Percentiles rank a stretch among this genome's conserved stretches.
Evolutionary conservation across 2,888 invertebrate species (phyloP).

Genomic region (Pelosia muscerda): DNA sequence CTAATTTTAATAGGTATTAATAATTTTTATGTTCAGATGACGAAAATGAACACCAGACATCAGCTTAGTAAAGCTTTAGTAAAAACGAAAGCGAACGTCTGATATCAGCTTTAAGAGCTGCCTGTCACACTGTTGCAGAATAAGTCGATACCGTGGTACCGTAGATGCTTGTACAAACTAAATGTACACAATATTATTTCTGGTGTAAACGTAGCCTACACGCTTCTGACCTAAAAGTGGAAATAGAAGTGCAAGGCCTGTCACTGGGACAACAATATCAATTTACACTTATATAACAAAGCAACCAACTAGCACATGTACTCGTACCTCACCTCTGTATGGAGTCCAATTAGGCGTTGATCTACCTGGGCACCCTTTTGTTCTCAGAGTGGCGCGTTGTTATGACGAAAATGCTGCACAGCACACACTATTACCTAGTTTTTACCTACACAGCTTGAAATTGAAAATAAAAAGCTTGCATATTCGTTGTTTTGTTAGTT

Average conservation of each 20-base stretch:
- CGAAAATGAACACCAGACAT: no score
- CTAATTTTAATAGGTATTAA: no score
- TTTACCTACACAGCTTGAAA: constrained; percentile 37
- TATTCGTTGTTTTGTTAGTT: constrained; percentile 19
- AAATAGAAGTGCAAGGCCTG: constrained; percentile 12
- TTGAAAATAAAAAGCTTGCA: constrained; percentile 36
- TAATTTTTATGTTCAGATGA: no score
- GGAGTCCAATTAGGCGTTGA: constrained; percentile 53
- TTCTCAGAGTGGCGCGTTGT: constrained; percentile 42
- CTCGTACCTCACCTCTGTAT: constrained; percentile 30
- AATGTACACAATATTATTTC: neutral
- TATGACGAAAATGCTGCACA: constrained; percentile 51
- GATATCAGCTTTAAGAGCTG: no score
- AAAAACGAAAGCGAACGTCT: no score
- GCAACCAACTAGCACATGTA: constrained; percentile 29
- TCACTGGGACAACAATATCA: constrained; percentile 32
- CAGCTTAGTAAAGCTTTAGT: no score
- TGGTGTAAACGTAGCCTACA: neutral
- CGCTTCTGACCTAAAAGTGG: neutral
- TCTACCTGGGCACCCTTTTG: constrained; percentile 51
- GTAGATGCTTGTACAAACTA: neutral
- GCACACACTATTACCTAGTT: constrained; percentile 37
- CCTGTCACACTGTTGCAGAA: neutral
- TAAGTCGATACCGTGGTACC: neutral
- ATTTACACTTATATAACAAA: constrained; percentile 36